Evolutionary conservation across 2,888 invertebrate genomes (phyloP), one percentile per base, ranked within the genome.

Genomic region (Himalopsyche kuldschensis): DNA sequence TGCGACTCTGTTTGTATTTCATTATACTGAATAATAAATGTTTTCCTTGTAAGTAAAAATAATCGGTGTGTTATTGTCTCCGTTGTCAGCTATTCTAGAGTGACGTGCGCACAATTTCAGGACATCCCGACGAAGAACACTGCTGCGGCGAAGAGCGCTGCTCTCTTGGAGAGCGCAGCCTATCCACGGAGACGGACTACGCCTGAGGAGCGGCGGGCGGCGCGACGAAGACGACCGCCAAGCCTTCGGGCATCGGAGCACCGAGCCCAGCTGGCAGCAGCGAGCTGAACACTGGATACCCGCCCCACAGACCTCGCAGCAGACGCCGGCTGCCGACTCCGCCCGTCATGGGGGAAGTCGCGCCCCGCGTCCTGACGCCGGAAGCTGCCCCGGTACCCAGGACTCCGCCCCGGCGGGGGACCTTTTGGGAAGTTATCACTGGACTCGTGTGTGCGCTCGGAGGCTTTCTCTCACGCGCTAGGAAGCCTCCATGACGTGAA

Each of bases 181-280:
- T 93, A 81, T 94, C 94, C 77, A 94, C 94, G 75, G 95, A 95
- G 89, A 94, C 94, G 86, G 95, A 95, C 91, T 95, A 95, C 89
- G 95, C 95, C 92, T 95, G 94, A 94, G 91, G 89, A 89, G 90
- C 90, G 88, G 89, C 89, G 85, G 86, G 1, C 86, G 85, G 27
- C 86, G 86, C 55, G 85, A 84, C 27, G 81, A 77, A 75, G 1
- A 81, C 47, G 20, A 82, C 86, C 85, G 6, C n/a, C 35, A 30
- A 11, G 35, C 31, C 77, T 41, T 10, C 79, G 30, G 69, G 48
- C 47, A 10, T 69, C 80, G 27, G 20, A n/a, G 55, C 27, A 20
- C 27, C 41, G 11, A 32, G 75, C 79, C 48, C 48, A 75, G 47
- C 46, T 8, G 30, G 10, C 35, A 69, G 69, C 80, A 87, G 69